Evolutionary conservation across 2,797 vertebrate species (phyloP).

Genomic region (Poliocrania exsul): DNA sequence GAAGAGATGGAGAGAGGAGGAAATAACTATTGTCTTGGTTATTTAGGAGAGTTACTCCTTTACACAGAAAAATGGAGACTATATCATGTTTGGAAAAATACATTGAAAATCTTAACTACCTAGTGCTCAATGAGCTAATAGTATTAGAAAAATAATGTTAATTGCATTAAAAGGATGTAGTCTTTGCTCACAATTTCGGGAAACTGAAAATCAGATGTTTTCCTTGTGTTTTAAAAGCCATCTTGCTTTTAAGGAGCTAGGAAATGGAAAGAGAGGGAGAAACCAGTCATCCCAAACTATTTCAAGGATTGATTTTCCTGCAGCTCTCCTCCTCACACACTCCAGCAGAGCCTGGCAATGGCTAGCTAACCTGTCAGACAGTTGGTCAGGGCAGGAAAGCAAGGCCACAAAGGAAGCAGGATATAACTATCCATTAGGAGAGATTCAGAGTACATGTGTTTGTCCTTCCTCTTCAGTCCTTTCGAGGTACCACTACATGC

Average conservation of each 20-base stretch:
- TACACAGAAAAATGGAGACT: background rate
- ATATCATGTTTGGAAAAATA: background rate
- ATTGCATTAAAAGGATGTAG: background rate
- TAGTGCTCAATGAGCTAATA: background rate
- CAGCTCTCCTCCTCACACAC: background rate
- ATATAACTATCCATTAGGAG: background rate
- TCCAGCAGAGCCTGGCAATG: background rate
- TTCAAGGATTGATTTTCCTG: background rate
- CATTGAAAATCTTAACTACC: background rate
- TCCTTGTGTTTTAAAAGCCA: background rate
- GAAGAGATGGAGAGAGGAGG: background rate
- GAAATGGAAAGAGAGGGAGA: background rate
- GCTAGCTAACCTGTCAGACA: background rate
- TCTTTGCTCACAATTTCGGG: background rate
- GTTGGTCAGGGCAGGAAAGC: background rate
- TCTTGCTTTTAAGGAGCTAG: background rate
- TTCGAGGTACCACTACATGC: accelerated
- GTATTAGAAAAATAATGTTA: background rate
- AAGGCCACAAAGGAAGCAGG: background rate
- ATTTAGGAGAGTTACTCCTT: background rate
- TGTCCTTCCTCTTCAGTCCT: background rate
- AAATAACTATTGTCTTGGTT: background rate
- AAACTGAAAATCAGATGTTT: background rate
- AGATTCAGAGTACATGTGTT: background rate
- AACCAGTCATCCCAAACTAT: background rate